Conservation (phyloP, 2,888 invertebrate species). For the Agrotis clavis region DNA sequence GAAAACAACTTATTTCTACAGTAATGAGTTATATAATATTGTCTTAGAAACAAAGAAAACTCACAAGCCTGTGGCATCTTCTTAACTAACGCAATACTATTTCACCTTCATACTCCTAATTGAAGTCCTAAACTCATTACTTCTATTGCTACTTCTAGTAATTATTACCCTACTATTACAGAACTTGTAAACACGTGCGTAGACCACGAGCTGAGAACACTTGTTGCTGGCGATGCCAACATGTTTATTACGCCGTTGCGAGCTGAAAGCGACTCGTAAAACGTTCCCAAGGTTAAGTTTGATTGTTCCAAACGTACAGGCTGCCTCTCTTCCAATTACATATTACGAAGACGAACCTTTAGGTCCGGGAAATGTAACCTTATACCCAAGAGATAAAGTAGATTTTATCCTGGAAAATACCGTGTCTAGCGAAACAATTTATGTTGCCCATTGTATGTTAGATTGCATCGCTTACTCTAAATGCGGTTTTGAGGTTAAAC, state of each 20-base stretch:
- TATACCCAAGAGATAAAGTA: conserved; percentile 46
- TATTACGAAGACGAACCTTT: conserved; percentile 54
- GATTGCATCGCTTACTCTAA: conserved; percentile 74
- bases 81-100: not conserved
- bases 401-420: conserved; percentile 18
- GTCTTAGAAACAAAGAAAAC: not conserved
- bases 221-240: conserved; percentile 83
- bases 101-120: conserved; percentile 9
- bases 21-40: not conserved
- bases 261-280: conserved; percentile 82
- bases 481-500: conserved; percentile 83
- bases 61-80: not conserved
- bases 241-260: conserved; percentile 80
- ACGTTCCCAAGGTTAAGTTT: conserved; percentile 84
- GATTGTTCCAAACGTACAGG: conserved; percentile 79
- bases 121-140: conserved; percentile 19
- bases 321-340: conserved; percentile 64
- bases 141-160: conserved; percentile 26
- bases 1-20: not conserved
- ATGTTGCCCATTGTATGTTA: conserved; percentile 65
- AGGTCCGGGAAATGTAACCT: conserved; percentile 39
- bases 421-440: conserved; percentile 56
- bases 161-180: conserved; percentile 57
- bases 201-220: conserved; percentile 77
- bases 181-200: conserved; percentile 69